A percentile compares a stretch with the other conserved stretches of the same genome.
Evolutionary conservation across 2,113 vertebrate genomes (phyloP).

Genomic region (Ophthalmolycus amberensis): DNA sequence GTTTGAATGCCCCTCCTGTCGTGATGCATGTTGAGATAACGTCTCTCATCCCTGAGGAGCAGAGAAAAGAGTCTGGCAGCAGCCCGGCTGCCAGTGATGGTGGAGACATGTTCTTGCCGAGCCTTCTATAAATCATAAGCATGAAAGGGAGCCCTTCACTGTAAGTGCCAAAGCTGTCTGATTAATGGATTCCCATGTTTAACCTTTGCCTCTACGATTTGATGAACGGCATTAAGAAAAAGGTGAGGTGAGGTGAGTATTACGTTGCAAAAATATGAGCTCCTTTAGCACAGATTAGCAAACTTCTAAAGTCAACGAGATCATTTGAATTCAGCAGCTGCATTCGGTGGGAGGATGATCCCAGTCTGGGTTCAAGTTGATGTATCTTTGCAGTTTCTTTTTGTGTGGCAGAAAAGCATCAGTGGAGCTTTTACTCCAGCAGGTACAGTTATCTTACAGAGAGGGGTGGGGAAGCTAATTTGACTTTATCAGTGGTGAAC

Average conservation of each 20-base stretch:
- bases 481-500: background rate
- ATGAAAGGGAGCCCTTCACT: constrained; percentile 41
- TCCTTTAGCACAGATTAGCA: background rate
- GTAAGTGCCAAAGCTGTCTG: constrained; percentile 53
- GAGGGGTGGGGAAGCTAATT: background rate
- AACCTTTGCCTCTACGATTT: constrained; percentile 31
- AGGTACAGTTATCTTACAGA: background rate
- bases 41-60: background rate
- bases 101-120: constrained; percentile 21
- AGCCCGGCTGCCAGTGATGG: constrained; percentile 9
- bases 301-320: constrained; percentile 14
- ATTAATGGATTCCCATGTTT: constrained; percentile 55
- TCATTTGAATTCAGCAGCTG: background rate
- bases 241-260: constrained; percentile 3
- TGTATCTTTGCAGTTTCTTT: background rate
- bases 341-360: background rate
- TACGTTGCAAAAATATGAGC: background rate
- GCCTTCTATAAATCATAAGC: constrained; percentile 51
- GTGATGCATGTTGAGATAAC: background rate
- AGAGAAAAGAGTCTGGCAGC: background rate
- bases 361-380: background rate
- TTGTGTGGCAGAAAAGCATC: constrained; percentile 1
- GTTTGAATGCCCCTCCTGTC: background rate
- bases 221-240: constrained; percentile 36
- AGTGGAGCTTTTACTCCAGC: background rate